Conservation (phyloP, 2,888 invertebrate species). For the Aradus depressus region DNA sequence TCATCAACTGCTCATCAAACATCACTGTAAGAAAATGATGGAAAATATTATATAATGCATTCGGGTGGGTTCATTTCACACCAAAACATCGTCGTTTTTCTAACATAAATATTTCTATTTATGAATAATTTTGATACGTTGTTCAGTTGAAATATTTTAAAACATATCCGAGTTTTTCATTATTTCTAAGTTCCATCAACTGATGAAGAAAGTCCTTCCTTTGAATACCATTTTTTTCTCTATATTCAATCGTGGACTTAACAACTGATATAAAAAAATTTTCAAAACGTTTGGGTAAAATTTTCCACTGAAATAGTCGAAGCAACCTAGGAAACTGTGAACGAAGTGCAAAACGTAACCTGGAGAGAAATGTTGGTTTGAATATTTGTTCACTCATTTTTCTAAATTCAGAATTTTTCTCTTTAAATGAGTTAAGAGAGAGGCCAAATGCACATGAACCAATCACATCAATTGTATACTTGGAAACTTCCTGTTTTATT, state of each 20-base stretch:
- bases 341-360: slow-evolving; percentile 7
- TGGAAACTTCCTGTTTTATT: slow-evolving; percentile 31
- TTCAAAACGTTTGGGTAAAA: slow-evolving; percentile 14
- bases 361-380: slow-evolving; percentile 27
- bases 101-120: too few relatives aligned
- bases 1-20: slow-evolving; percentile 33
- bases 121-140: too few relatives aligned
- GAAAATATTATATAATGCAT: too few relatives aligned
- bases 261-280: slow-evolving; percentile 37
- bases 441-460: slow-evolving; percentile 42
- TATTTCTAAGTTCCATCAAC: slow-evolving; percentile 42
- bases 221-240: slow-evolving; percentile 38
- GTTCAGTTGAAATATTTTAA: not conserved
- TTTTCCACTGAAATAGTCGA: slow-evolving; percentile 15
- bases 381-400: slow-evolving; percentile 34
- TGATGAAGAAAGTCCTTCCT: slow-evolving; percentile 46
- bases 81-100: too few relatives aligned
- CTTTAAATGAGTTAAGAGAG: slow-evolving; percentile 37
- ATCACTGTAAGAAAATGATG: slow-evolving; percentile 27
- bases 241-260: slow-evolving; percentile 37
- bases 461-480: slow-evolving; percentile 41
- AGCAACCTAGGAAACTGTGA: slow-evolving; percentile 4
- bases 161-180: slow-evolving; percentile 4
- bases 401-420: slow-evolving; percentile 37
- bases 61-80: too few relatives aligned